Base-by-base conservation (phyloP, 2,888 invertebrate genomes). In the Apamea monoglypha region DNA sequence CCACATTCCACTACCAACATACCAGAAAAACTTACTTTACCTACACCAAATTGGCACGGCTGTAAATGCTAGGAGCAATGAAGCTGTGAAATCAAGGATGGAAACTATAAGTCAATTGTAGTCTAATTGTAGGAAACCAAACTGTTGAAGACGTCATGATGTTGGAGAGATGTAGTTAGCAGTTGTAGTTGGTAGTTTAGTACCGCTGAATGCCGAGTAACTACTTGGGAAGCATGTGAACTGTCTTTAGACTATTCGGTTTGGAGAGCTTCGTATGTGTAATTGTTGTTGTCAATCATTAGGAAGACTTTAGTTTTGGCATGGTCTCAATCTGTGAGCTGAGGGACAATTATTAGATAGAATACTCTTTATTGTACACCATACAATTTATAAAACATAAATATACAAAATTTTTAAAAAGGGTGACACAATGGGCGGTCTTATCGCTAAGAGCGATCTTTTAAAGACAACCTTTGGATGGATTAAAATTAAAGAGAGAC, bases 71-170 rank as follows among this genome's bases (percentile, higher is more conserved):
- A 36, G 18, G 10, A 63, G 29, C 36, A 47, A 21, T 40, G n/a
- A n/a, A 63, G 29, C 21, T 16, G n/a, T 16, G 56, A 69, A 81
- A 69, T 81, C 56, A 47, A 29, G 69, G 69, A 64, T 32, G 29
- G 64, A 64, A 77, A 81, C 78, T 80, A 61, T 63, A 74, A 79
- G 86, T 74, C 70, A 86, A 76, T 76, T 80, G 75, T 50, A 50
- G 74, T 70, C 12, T 76, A 80, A 84, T 80, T 83, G 84, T 69
- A 29, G 63, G 47, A 56, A 66, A 44, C 72, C 32, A 36, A 80
- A 84, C 73, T 56, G 68, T 61, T 70, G 75, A 32, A 84, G 72
- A 53, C 76, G 67, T 80, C 80, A 84, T 73, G 50, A 74, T 79
- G 74, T 83, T 75, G 29, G 50, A 47, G 36, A 68, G 68, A 82